A percentile compares a stretch with the other conserved stretches of the same genome.
Evolutionary conservation across 2,797 vertebrate species (phyloP).

Genomic region (Lerista edwardsae): DNA sequence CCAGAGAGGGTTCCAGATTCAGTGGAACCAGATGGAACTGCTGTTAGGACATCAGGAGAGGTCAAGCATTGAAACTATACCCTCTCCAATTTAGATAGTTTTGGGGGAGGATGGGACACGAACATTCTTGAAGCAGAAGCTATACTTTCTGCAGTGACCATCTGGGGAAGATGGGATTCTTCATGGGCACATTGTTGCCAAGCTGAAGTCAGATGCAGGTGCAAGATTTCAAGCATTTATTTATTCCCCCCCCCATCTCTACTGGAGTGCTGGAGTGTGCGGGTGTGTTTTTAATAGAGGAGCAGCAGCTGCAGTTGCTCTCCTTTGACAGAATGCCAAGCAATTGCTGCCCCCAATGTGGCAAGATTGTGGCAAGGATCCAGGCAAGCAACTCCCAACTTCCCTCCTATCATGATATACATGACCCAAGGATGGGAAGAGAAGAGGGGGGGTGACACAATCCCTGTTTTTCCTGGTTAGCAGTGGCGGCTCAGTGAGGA

Average conservation of each 20-base stretch:
- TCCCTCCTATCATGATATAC: not conserved
- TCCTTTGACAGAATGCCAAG: slow-evolving; percentile 21
- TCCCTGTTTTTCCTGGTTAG: not conserved
- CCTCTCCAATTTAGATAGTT: not conserved
- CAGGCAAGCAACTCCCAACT: slow-evolving; percentile 9
- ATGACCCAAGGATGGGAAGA: not conserved
- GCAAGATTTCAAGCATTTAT: slow-evolving; percentile 7
- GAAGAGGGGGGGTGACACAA: rapidly evolving
- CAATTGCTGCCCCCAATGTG: slow-evolving; percentile 17
- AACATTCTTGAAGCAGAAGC: not conserved
- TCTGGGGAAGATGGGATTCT: not conserved
- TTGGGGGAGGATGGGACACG: not conserved
- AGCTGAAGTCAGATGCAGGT: slow-evolving; percentile 21
- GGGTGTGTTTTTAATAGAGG: slow-evolving; percentile 30
- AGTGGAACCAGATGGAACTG: not conserved
- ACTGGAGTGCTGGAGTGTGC: not conserved
- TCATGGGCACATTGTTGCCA: not conserved
- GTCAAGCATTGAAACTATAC: not conserved
- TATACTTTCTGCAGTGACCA: not conserved
- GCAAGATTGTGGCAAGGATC: slow-evolving; percentile 17
- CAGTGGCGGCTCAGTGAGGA: too few relatives aligned
- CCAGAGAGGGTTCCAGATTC: too few relatives aligned
- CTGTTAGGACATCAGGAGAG: not conserved
- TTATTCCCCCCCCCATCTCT: not conserved
- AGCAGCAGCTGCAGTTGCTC: slow-evolving; percentile 32